These are phyloP conservation scores for Aphaenogaster floridana DNA, from an alignment of 1,140 invertebrate species.

Conservation along the genomic window DNA sequence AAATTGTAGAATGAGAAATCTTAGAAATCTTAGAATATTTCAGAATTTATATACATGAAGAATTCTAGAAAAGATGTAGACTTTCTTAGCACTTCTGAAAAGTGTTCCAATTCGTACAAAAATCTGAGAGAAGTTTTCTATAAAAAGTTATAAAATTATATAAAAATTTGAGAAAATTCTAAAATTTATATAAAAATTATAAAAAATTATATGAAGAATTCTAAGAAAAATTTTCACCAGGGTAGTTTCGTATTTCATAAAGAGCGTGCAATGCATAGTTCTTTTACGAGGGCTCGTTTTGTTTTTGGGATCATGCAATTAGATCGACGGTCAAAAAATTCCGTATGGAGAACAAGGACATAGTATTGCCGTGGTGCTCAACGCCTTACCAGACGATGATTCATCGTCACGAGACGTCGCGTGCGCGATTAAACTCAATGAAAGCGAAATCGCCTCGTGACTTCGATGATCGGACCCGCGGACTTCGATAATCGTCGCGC, in stretches of 20 bases:
- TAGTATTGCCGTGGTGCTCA: conserved; percentile 15
- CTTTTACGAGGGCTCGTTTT: background rate
- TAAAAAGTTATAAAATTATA: too few species aligned
- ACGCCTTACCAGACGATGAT: conserved; percentile 46
- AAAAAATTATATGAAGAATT: too few species aligned
- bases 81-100: too few species aligned
- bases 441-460: conserved; percentile 66
- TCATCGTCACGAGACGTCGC: conserved; percentile 71
- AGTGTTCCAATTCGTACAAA: too few species aligned
- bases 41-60: too few species aligned
- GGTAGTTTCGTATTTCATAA: background rate
- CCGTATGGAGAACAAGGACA: conserved; percentile 49
- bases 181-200: too few species aligned
- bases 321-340: background rate
- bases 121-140: too few species aligned
- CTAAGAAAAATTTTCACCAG: too few species aligned
- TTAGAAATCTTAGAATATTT: too few species aligned
- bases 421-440: conserved; percentile 73
- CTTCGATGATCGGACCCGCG: conserved; percentile 33
- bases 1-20: too few species aligned
- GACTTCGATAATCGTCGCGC: conserved; percentile 37
- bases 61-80: too few species aligned
- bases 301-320: conserved; percentile 31
- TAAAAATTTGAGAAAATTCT: too few species aligned
- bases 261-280: background rate